Conservation (phyloP, 2,888 invertebrate species). For the Dermolepida albohirtum region DNA sequence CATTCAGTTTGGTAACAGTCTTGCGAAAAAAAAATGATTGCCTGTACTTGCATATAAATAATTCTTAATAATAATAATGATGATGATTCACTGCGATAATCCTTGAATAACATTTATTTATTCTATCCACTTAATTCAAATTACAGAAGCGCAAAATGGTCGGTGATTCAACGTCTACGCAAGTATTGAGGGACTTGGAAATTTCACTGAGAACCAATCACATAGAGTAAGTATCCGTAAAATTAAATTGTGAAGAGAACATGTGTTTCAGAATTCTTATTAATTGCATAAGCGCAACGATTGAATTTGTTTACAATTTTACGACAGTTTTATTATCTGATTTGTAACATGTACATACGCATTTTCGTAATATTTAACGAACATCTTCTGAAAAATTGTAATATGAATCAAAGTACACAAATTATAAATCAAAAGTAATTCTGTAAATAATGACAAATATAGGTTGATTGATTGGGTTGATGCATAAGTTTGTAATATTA, state of each 20-base stretch:
- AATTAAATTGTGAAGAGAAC: not conserved
- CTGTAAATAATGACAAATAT: too few relatives aligned
- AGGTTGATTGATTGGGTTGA: too few relatives aligned
- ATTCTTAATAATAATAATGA: constrained; percentile 1
- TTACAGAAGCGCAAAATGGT: constrained; percentile 97
- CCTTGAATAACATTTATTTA: constrained; percentile 31
- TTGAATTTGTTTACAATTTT: too few relatives aligned
- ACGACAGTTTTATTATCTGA: too few relatives aligned
- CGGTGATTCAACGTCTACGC: constrained; percentile 97
- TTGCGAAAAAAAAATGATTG: constrained; percentile 8
- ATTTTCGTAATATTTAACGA: too few relatives aligned
- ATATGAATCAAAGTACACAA: too few relatives aligned
- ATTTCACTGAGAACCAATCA: constrained; percentile 98
- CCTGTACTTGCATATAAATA: constrained; percentile 22
- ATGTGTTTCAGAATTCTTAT: not conserved
- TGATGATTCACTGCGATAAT: constrained; percentile 21
- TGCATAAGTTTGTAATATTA: too few relatives aligned
- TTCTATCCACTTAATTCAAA: constrained; percentile 45
- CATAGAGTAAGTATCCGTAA: constrained; percentile 86
- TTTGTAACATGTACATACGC: too few relatives aligned
- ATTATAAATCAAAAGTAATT: too few relatives aligned
- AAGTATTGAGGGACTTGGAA: constrained; percentile 97
- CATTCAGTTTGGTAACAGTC: too few relatives aligned
- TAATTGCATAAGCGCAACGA: too few relatives aligned
- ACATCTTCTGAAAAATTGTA: too few relatives aligned